Percentiles rank a stretch among this genome's conserved stretches.
phyloP scores from a whole-genome alignment of 2,797 vertebrate genomes.

The Poecilia picta region DNA sequence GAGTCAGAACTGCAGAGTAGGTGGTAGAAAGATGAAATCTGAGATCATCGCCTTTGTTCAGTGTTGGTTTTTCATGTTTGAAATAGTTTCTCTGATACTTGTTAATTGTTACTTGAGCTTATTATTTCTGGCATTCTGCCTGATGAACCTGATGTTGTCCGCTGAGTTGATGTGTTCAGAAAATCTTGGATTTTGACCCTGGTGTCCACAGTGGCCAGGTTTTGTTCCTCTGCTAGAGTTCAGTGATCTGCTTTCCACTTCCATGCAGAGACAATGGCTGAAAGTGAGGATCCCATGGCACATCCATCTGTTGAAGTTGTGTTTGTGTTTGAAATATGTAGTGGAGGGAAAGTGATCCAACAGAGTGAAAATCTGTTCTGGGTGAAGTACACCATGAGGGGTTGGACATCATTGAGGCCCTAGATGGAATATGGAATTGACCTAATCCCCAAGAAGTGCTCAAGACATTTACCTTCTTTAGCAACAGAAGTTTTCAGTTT shows the following conservation, averaged over 20 bases:
- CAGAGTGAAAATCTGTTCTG: not conserved
- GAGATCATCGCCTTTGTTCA: too few relatives aligned
- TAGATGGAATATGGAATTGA: not conserved
- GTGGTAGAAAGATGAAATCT: too few relatives aligned
- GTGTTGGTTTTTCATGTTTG: too few relatives aligned
- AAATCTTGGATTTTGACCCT: conserved; percentile 2
- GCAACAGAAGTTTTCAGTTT: not conserved
- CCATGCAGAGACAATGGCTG: too few relatives aligned
- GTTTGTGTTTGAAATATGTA: not conserved
- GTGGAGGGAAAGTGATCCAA: not conserved
- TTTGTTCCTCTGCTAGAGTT: too few relatives aligned
- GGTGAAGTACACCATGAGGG: not conserved
- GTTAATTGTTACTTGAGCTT: not conserved
- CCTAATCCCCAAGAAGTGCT: not conserved
- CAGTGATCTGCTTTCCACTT: too few relatives aligned
- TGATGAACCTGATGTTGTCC: not conserved
- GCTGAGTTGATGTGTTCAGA: not conserved
- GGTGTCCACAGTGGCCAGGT: not conserved
- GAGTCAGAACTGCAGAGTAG: too few relatives aligned
- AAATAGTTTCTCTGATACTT: too few relatives aligned
- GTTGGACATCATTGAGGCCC: not conserved
- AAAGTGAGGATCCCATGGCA: too few relatives aligned
- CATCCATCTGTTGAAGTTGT: not conserved
- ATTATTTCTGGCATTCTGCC: not conserved
- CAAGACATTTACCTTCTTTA: not conserved